Conservation (phyloP, 1,140 invertebrate species). For the Cherax quadricarinatus region DNA sequence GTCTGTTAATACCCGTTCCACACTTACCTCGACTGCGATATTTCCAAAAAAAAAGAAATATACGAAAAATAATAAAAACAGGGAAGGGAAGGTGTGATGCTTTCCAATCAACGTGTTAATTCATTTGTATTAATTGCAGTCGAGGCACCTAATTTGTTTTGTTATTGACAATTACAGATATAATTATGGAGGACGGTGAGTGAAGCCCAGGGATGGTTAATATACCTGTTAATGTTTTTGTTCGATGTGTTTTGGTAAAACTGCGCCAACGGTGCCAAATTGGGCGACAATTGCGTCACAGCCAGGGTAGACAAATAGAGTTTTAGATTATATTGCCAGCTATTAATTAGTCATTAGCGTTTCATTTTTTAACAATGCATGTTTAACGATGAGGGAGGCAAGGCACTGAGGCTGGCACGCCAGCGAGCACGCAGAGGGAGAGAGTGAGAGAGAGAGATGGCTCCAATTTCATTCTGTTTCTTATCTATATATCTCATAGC, state of each 20-base stretch:
- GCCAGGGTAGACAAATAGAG: not conserved
- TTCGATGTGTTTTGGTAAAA: not conserved
- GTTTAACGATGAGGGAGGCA: too few species aligned
- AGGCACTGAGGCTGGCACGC: too few species aligned
- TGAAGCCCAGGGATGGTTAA: not conserved
- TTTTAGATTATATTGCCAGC: not conserved
- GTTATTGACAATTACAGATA: slow-evolving; percentile 1
- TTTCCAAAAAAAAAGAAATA: too few species aligned
- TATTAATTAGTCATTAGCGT: not conserved
- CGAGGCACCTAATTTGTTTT: not conserved
- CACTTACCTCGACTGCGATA: too few species aligned
- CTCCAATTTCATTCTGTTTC: too few species aligned
- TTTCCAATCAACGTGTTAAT: not conserved
- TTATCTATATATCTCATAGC: too few species aligned
- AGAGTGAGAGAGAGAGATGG: too few species aligned
- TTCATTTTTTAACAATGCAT: not conserved
- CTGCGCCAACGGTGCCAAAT: not conserved
- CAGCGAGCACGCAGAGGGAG: too few species aligned
- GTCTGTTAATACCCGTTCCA: too few species aligned
- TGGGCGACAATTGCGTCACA: not conserved
- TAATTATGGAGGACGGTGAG: not conserved
- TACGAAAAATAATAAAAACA: too few species aligned
- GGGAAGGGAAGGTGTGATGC: not conserved
- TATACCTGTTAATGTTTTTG: not conserved
- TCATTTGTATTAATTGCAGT: not conserved